These are phyloP conservation scores for Pangasius krempfi DNA, from an alignment of 2,797 vertebrate genomes.

Conservation along the genomic window DNA sequence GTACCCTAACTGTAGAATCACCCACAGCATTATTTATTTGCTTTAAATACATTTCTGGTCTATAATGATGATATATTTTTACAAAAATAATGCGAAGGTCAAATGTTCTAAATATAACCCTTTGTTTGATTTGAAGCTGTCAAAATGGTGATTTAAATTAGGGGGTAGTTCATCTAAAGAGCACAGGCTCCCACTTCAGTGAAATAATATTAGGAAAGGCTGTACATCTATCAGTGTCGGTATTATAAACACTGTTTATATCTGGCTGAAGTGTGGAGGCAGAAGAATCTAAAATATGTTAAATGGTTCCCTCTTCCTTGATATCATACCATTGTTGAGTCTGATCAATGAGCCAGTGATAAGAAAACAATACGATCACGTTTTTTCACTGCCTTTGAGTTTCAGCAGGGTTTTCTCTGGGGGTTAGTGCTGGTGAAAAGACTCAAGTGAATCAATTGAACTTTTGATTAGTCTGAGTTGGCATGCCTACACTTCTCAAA, in stretches of 20 bases:
- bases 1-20: background rate
- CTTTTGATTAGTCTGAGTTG: slow-evolving; percentile 30
- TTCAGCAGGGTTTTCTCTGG: background rate
- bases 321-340: background rate
- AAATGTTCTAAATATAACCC: background rate
- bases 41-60: background rate
- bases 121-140: background rate
- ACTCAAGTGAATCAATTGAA: slow-evolving; percentile 20
- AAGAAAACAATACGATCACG: background rate
- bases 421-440: background rate
- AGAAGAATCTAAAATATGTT: slow-evolving; percentile 15
- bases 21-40: background rate
- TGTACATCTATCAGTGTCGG: background rate
- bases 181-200: background rate
- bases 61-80: background rate
- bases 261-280: slow-evolving; percentile 4
- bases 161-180: slow-evolving; percentile 7
- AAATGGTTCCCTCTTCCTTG: background rate
- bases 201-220: background rate
- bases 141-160: slow-evolving; percentile 13
- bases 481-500: slow-evolving; percentile 39
- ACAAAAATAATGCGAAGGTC: background rate
- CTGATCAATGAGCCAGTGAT: background rate
- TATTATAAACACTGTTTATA: slow-evolving; percentile 2
- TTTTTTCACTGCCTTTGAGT: slow-evolving; percentile 5